A percentile compares a stretch with the other conserved stretches of the same genome.
phyloP scores from a whole-genome alignment of 2,797 vertebrate species.

The Halcyon smyrnensis region DNA sequence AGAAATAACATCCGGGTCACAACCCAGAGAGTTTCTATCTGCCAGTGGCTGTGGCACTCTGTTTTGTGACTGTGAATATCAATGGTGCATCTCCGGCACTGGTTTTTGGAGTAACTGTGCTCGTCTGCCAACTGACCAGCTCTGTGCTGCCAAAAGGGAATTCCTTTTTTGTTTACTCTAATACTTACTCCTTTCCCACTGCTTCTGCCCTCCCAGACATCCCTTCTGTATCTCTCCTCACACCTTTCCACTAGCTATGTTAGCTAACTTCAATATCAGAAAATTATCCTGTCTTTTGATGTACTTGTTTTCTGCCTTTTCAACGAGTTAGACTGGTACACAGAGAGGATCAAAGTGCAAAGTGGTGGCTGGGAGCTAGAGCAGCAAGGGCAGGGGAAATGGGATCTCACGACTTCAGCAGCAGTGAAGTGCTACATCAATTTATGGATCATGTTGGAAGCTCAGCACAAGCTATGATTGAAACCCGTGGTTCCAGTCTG shows the following conservation, averaged over 20 bases:
- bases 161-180: background rate
- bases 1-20: background rate
- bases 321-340: background rate
- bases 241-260: background rate
- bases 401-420: background rate
- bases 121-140: fast-evolving
- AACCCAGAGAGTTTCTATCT: background rate
- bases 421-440: background rate
- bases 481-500: background rate
- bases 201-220: background rate
- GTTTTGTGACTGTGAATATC: background rate
- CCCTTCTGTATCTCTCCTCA: background rate
- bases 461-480: background rate
- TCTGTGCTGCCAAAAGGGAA: background rate
- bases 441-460: background rate
- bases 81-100: fast-evolving
- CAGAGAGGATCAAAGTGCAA: background rate
- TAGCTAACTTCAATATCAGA: background rate
- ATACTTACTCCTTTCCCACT: background rate
- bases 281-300: background rate
- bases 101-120: background rate
- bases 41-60: background rate
- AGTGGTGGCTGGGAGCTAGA: background rate
- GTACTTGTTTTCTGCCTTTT: background rate
- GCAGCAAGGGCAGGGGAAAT: background rate